phyloP scores from a whole-genome alignment of 2,797 vertebrate genomes.

The Coregonus ussuriensis region DNA sequence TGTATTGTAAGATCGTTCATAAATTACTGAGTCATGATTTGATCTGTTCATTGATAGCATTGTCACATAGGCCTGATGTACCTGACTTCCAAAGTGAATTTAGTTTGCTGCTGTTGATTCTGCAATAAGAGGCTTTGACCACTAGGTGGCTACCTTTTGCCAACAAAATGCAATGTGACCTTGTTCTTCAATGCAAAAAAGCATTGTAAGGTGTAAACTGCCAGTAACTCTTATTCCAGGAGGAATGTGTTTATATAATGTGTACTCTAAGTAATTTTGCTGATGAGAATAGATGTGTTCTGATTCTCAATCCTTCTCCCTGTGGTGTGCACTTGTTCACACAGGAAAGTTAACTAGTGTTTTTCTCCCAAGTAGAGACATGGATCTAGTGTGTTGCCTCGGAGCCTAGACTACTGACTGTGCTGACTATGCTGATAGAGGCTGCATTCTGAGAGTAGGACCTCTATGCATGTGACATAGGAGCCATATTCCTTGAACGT shows the following conservation, averaged over 20 bases:
- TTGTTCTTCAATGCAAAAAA: conserved; percentile 36
- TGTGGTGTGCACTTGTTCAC: no score
- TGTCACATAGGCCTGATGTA: conserved; percentile 37
- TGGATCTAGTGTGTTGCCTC: background rate
- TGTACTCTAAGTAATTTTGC: background rate
- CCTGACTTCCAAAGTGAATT: conserved; percentile 52
- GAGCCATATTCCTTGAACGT: background rate
- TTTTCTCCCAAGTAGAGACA: background rate
- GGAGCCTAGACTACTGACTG: background rate
- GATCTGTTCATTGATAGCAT: conserved; percentile 46
- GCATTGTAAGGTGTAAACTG: conserved; percentile 36
- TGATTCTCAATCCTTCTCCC: background rate
- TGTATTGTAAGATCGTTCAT: conserved; percentile 60
- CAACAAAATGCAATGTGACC: conserved; percentile 30
- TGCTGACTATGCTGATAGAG: background rate
- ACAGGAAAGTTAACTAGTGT: background rate
- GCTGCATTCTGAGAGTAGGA: background rate
- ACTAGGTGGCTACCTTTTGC: conserved; percentile 69
- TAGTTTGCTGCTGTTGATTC: conserved; percentile 55
- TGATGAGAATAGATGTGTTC: background rate
- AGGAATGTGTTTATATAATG: background rate
- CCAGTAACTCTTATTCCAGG: conserved; percentile 24
- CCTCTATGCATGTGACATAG: background rate
- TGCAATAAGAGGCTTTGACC: conserved; percentile 60
- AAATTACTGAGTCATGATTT: conserved; percentile 56